Conservation (phyloP, 2,113 vertebrate genomes). For the Alaudala cheleensis region DNA sequence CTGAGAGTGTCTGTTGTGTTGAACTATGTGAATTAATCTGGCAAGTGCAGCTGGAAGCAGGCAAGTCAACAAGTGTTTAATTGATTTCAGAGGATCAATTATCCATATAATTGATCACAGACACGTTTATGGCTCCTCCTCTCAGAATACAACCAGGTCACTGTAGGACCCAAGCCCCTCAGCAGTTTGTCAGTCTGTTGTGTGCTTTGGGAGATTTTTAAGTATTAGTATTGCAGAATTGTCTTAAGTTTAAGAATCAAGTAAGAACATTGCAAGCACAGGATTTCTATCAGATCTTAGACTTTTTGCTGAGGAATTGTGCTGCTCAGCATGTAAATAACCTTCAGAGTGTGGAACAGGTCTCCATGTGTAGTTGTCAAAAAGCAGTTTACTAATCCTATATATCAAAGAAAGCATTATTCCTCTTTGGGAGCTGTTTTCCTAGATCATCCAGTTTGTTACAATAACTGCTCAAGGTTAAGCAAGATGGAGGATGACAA, state of each 20-base stretch:
- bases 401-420: background rate
- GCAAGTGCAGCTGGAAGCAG: background rate
- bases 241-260: background rate
- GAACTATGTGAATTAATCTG: background rate
- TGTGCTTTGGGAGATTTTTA: background rate
- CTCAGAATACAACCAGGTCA: background rate
- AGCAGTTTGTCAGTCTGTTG: background rate
- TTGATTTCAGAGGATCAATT: constrained; percentile 8
- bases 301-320: background rate
- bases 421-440: background rate
- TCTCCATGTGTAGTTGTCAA: background rate
- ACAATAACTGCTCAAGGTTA: background rate
- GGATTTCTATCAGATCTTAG: background rate
- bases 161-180: background rate
- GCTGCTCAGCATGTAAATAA: background rate
- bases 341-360: background rate
- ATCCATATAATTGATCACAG: background rate
- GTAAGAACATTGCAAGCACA: background rate
- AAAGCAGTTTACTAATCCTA: background rate
- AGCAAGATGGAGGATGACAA: background rate
- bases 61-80: background rate
- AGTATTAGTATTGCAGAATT: background rate
- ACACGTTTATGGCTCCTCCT: background rate
- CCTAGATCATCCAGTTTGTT: background rate
- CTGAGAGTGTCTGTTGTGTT: background rate